phyloP scores from a whole-genome alignment of 2,888 invertebrate species.

The Hyppa rectilinea region DNA sequence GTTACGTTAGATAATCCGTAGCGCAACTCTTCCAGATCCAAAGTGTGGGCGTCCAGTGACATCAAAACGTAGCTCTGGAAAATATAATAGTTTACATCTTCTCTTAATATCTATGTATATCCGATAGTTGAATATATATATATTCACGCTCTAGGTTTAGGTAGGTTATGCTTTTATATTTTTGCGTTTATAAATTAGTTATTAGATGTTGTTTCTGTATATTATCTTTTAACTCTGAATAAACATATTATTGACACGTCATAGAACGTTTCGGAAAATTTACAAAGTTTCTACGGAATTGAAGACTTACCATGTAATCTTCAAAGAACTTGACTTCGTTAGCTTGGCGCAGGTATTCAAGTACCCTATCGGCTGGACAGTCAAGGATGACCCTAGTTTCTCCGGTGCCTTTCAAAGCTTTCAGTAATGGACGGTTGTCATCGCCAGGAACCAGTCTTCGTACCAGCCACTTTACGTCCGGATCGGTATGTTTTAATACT shows the following conservation, averaged over 20 bases:
- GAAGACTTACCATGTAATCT: slow-evolving; percentile 92
- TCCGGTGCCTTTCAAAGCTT: slow-evolving; percentile 93
- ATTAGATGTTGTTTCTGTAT: too few species aligned
- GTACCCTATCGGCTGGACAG: slow-evolving; percentile 92
- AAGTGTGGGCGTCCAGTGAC: slow-evolving; percentile 92
- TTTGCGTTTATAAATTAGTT: too few species aligned
- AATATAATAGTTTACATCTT: not conserved
- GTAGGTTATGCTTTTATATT: too few species aligned
- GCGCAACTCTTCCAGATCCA: slow-evolving; percentile 91
- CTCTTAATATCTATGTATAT: not conserved
- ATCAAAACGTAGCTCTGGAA: slow-evolving; percentile 86
- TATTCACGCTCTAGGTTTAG: too few species aligned
- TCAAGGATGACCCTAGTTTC: slow-evolving; percentile 94
- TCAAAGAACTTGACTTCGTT: slow-evolving; percentile 96
- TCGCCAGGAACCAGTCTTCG: slow-evolving; percentile 90
- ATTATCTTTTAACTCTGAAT: too few species aligned
- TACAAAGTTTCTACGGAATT: not conserved
- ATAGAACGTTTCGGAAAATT: not conserved
- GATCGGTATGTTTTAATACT: slow-evolving; percentile 93
- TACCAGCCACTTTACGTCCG: slow-evolving; percentile 93
- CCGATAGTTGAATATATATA: not conserved
- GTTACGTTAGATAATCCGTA: slow-evolving; percentile 93
- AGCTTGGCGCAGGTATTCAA: slow-evolving; percentile 93
- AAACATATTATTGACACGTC: too few species aligned
- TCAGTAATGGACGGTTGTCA: slow-evolving; percentile 93